A percentile compares a stretch with the other conserved stretches of the same genome.
These are phyloP conservation scores for Urocolius indicus DNA, from an alignment of 2,113 vertebrate species.

Conservation along the genomic window DNA sequence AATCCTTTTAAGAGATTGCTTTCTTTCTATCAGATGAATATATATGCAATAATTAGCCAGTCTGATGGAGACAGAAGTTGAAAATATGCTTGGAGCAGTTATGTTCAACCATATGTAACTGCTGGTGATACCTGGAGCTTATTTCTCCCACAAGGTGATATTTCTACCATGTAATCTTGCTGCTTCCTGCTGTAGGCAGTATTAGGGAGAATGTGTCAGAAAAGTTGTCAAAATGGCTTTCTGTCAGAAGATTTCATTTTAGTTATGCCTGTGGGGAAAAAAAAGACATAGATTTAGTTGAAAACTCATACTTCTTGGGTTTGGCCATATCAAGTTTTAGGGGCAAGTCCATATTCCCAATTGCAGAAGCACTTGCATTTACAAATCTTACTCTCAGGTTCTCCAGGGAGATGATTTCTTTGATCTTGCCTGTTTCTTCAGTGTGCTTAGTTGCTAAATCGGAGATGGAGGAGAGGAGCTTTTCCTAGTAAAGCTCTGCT, in stretches of 20 bases:
- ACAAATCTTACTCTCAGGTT: neutral
- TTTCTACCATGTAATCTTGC: conserved; percentile 35
- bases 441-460: neutral
- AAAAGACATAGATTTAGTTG: neutral
- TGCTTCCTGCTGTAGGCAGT: conserved; percentile 48
- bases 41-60: conserved; percentile 28
- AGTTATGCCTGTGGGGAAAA: neutral
- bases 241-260: conserved; percentile 18
- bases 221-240: conserved; percentile 38
- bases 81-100: conserved; percentile 50
- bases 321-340: neutral
- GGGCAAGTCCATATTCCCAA: neutral
- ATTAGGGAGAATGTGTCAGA: conserved; percentile 44
- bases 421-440: neutral
- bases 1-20: neutral
- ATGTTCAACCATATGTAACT: conserved; percentile 15
- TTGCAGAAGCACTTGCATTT: neutral
- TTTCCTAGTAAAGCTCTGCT: neutral
- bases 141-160: conserved; percentile 53
- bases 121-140: conserved; percentile 52
- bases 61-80: conserved; percentile 40
- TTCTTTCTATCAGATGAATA: conserved; percentile 38
- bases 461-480: neutral
- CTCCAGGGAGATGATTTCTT: neutral
- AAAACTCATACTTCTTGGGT: neutral